Base-by-base conservation (phyloP, 1,140 invertebrate genomes). In the Danaus melanippus region DNA sequence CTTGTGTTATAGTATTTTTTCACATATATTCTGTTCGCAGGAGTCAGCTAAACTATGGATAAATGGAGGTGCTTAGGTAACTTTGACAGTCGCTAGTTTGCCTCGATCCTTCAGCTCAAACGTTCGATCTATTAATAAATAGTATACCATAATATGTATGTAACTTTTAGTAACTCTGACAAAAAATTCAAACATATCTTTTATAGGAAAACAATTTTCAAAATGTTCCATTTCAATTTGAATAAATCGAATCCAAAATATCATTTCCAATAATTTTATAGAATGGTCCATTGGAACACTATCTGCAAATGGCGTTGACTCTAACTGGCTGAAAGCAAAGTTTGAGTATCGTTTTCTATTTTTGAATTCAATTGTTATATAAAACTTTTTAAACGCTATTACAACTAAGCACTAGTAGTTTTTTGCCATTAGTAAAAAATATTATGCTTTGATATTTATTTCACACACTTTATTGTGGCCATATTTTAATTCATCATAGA, bases 221-320 rank as follows among this genome's bases (percentile, higher is more conserved):
- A 32, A 3, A 32, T 32, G 21, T 32, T 70, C 66, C 59, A 73
- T 71, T 73, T 77, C 74, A 69, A 76, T 78, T 78, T 74, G 43
- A 57, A 57, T 44, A 61, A 73, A 71, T 70, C 62, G 59, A 72
- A 74, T 63, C 50, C 58, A 69, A 76, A 71, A 71, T 69, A 67
- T 77, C 66, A 64, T 70, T 76, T 73, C 56, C 58, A 76, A 74
- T 74, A 63, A 76, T 75, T 79, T 71, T 74, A 78, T 74, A 58
- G 55, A 64, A 59, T 58, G 55, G 60, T 69, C 67, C 61, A 64
- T 71, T 74, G 67, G 59, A 58, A 64, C 68, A 69, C 59, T 60
- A 67, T 71, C 64, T 67, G 75, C 69, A 69, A 84, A 79, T 73
- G 70, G 71, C 61, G 69, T 67, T 65, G 62, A 68, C 62, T 71